Evolutionary conservation across 2,113 vertebrate genomes (phyloP).

Genomic region (Pseudonaja textilis): DNA sequence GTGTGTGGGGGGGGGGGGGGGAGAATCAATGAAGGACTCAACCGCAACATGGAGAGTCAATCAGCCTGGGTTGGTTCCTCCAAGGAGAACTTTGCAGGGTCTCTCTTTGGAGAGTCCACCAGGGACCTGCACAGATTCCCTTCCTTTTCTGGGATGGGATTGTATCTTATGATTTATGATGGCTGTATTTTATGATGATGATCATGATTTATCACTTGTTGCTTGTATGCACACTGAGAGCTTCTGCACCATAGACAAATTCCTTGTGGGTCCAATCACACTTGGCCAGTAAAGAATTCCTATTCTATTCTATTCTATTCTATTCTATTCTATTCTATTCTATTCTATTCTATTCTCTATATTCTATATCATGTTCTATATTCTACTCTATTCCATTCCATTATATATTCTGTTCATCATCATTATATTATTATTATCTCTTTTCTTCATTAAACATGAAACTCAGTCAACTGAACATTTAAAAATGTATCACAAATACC

Average conservation of each 20-base stretch:
- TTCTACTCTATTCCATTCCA: too few relatives aligned
- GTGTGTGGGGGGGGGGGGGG: accelerated
- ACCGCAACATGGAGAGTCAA: constrained; percentile 76
- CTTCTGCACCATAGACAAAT: not conserved
- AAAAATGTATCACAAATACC: too few relatives aligned
- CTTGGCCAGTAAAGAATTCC: not conserved
- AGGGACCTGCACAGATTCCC: constrained; percentile 76
- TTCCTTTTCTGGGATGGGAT: constrained; percentile 85
- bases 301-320: too few relatives aligned
- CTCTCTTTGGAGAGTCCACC: constrained; percentile 79
- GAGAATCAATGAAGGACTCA: constrained; percentile 61
- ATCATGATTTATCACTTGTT: not conserved
- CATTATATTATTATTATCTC: too few relatives aligned
- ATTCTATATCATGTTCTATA: too few relatives aligned
- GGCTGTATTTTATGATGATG: not conserved
- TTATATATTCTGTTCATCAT: too few relatives aligned
- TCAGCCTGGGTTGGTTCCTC: constrained; percentile 84
- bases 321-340: too few relatives aligned
- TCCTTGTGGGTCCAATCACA: not conserved
- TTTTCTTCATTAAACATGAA: too few relatives aligned
- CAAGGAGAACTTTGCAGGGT: constrained; percentile 79
- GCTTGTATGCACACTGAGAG: not conserved
- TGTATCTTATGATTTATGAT: constrained; percentile 47
- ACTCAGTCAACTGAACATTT: too few relatives aligned
- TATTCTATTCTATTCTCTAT: too few relatives aligned